Conservation (phyloP, 1,140 invertebrate genomes). For the Agrilus planipennis region DNA sequence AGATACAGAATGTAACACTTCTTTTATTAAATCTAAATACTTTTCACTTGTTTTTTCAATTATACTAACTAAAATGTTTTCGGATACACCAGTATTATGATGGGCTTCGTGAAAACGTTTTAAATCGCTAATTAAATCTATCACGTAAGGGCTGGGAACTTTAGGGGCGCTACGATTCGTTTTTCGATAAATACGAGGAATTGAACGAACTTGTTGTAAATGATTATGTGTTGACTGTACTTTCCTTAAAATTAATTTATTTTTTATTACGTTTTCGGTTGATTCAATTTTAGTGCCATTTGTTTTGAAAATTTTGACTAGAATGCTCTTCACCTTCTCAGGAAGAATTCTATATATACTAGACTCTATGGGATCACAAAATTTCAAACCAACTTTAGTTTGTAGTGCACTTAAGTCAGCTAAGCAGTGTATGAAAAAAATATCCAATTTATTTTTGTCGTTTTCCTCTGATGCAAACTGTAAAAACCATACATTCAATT, state of each 20-base stretch:
- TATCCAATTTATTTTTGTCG: background rate
- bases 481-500: background rate
- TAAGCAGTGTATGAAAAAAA: conserved; percentile 15
- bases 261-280: conserved; percentile 37
- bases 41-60: conserved; percentile 37
- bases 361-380: conserved; percentile 9
- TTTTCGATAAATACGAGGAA: conserved; percentile 82
- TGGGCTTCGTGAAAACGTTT: conserved; percentile 47
- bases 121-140: conserved; percentile 47
- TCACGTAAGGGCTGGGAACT: conserved; percentile 66
- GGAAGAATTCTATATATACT: conserved; percentile 22
- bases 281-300: conserved; percentile 36
- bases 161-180: conserved; percentile 81
- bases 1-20: conserved; percentile 84
- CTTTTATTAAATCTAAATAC: conserved; percentile 66
- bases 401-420: conserved; percentile 20
- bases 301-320: conserved; percentile 18
- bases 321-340: conserved; percentile 10
- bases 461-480: background rate
- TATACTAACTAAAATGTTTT: conserved; percentile 10
- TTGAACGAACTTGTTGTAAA: conserved; percentile 72
- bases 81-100: conserved; percentile 37
- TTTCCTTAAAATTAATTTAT: conserved; percentile 38
- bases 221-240: conserved; percentile 42
- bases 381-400: conserved; percentile 12